phyloP scores from a whole-genome alignment of 2,888 invertebrate species.

The Drosophila trichaetosa region DNA sequence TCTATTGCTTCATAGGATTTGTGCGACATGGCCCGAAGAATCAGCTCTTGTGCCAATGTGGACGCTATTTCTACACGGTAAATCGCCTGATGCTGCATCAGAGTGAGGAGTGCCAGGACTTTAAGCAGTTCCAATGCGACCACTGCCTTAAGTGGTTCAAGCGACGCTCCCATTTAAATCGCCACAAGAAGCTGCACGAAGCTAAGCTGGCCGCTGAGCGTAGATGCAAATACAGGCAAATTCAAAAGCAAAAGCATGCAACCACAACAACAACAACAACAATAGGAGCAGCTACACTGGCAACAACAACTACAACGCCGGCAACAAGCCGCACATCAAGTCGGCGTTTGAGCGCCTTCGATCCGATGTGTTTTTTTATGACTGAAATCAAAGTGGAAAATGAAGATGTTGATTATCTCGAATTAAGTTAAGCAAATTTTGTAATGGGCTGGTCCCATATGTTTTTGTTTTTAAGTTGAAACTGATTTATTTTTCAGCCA shows the following conservation, averaged over 20 bases:
- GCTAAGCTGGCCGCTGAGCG: slow-evolving; percentile 69
- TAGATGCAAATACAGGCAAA: slow-evolving; percentile 24
- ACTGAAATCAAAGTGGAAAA: slow-evolving; percentile 61
- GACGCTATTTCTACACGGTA: slow-evolving; percentile 83
- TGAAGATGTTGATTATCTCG: slow-evolving; percentile 45
- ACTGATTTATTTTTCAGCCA: slow-evolving; percentile 53
- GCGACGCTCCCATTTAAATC: slow-evolving; percentile 82
- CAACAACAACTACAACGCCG: not conserved
- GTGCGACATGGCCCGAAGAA: slow-evolving; percentile 62
- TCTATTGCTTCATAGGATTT: slow-evolving; percentile 39
- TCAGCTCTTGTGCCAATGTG: slow-evolving; percentile 84
- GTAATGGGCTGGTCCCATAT: slow-evolving; percentile 1
- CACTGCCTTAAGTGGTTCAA: slow-evolving; percentile 81
- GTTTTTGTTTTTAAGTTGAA: slow-evolving; percentile 26
- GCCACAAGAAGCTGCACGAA: slow-evolving; percentile 80
- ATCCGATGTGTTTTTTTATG: slow-evolving; percentile 53
- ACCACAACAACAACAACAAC: not conserved
- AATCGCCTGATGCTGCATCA: slow-evolving; percentile 78
- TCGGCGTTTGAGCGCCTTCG: slow-evolving; percentile 34
- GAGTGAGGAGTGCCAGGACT: slow-evolving; percentile 78
- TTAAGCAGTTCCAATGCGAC: slow-evolving; percentile 78
- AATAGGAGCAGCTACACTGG: not conserved
- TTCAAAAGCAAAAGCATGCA: slow-evolving; percentile 24
- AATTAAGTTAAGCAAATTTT: slow-evolving; percentile 41
- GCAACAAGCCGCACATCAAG: slow-evolving; percentile 13